Evolutionary conservation across 2,113 vertebrate genomes (phyloP).

Genomic region (Puffinus mauretanicus): DNA sequence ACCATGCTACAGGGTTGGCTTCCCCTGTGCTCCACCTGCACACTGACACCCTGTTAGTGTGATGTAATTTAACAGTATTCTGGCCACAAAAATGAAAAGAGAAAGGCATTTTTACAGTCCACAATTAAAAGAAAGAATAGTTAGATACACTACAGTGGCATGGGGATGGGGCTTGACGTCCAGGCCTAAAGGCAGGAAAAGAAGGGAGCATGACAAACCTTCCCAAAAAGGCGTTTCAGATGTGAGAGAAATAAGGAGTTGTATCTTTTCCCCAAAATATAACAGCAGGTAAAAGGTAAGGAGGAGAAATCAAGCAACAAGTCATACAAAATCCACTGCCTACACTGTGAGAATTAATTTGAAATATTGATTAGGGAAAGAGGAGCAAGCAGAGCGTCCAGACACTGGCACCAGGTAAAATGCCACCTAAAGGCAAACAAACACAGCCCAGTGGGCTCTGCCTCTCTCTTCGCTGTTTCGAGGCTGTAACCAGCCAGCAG

Average conservation of each 20-base stretch:
- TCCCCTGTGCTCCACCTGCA: neutral
- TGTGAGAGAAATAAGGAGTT: neutral
- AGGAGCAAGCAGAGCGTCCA: neutral
- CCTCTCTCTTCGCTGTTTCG: neutral
- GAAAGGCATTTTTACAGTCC: neutral
- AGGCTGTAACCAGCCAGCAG: neutral
- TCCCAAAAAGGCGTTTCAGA: neutral
- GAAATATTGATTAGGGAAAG: neutral
- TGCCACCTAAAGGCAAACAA: neutral
- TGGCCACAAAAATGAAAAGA: neutral
- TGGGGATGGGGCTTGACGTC: neutral
- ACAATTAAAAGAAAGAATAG: neutral
- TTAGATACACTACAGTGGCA: neutral
- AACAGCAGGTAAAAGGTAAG: neutral
- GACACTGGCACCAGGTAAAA: neutral
- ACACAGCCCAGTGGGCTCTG: neutral
- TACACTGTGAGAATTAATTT: neutral
- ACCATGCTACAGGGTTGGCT: neutral
- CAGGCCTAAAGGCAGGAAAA: neutral
- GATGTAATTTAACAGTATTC: neutral
- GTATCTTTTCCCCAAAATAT: neutral
- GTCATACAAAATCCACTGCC: neutral
- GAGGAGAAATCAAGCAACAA: neutral
- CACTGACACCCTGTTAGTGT: neutral
- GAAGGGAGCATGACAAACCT: neutral